Evolutionary conservation across 92 coral and sea anemone species (phyloP).

Genomic region (Phenganax marumi): DNA sequence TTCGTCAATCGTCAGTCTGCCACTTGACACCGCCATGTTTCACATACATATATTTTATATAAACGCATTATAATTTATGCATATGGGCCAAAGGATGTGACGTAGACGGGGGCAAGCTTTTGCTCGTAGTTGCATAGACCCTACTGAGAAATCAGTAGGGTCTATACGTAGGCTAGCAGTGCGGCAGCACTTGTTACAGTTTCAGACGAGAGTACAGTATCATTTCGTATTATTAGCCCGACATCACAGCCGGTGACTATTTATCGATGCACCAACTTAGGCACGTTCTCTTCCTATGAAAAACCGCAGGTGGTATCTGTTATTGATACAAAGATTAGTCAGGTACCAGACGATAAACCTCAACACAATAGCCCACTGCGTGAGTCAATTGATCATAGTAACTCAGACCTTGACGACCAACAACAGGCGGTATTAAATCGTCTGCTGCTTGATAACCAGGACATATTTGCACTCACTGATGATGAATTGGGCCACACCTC

Average conservation of each 20-base stretch:
- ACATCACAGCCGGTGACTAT: constrained; percentile 28
- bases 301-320: constrained; percentile 22
- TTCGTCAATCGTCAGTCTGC: too few species aligned
- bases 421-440: constrained; percentile 13
- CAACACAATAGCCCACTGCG: too few species aligned
- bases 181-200: constrained; percentile 39
- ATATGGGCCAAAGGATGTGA: too few species aligned
- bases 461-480: constrained; percentile 38
- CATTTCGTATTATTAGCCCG: constrained; percentile 47
- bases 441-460: neutral
- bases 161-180: too few species aligned
- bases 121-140: too few species aligned
- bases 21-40: too few species aligned
- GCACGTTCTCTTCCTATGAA: constrained; percentile 12
- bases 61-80: too few species aligned
- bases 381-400: constrained; percentile 46
- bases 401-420: constrained; percentile 18
- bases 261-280: constrained; percentile 48
- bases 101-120: too few species aligned
- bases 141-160: too few species aligned
- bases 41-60: too few species aligned
- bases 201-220: constrained; percentile 38
- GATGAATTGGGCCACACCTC: constrained; percentile 34
- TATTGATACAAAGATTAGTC: neutral
- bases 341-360: too few species aligned